Percentiles rank a stretch among this genome's conserved stretches.
These are phyloP conservation scores for Dusona sp. DNA, from an alignment of 2,888 invertebrate species.

Conservation along the genomic window DNA sequence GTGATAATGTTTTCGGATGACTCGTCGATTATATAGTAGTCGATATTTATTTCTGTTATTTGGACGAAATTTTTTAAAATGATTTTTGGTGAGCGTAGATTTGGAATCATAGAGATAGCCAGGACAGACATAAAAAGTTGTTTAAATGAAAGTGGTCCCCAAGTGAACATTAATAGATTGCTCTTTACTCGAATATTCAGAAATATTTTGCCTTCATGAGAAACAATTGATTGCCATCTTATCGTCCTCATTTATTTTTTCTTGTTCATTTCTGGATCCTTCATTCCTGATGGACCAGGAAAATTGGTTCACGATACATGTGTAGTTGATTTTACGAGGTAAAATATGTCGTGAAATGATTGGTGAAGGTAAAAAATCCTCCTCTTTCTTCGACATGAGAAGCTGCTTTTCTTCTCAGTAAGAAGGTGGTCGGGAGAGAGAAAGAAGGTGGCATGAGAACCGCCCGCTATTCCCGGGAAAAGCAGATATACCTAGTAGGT, in stretches of 20 bases:
- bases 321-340: conserved; percentile 22
- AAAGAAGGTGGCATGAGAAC: conserved; percentile 77
- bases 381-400: conserved; percentile 68
- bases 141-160: not conserved
- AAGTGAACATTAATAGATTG: not conserved
- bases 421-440: conserved; percentile 73
- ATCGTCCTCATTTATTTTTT: too few species aligned
- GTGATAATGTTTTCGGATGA: not conserved
- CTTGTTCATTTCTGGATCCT: not conserved
- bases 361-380: conserved; percentile 67
- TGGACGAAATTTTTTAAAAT: not conserved
- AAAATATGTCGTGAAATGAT: conserved; percentile 28
- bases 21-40: not conserved
- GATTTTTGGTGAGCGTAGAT: too few species aligned
- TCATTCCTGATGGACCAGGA: conserved; percentile 8
- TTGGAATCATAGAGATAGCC: not conserved
- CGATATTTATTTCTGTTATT: not conserved
- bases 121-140: not conserved
- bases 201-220: too few species aligned
- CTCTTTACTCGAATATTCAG: not conserved
- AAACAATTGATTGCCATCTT: not conserved
- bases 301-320: conserved; percentile 9
- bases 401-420: conserved; percentile 37
- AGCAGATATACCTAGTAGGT: conserved; percentile 81
- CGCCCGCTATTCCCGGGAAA: conserved; percentile 71